phyloP scores from a whole-genome alignment of 2,888 invertebrate species.

The Yponomeuta sedellus region DNA sequence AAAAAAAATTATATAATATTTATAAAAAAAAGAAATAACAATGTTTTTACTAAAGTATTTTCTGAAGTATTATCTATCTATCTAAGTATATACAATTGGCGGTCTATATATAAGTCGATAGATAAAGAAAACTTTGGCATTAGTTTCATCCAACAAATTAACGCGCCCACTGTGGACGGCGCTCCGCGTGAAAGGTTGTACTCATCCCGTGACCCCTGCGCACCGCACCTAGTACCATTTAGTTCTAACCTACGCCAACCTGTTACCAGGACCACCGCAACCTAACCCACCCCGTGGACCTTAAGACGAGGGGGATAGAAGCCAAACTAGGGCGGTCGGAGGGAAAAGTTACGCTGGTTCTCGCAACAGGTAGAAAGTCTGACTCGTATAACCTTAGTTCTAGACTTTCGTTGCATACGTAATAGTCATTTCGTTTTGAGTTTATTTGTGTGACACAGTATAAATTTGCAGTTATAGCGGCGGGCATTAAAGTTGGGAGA shows the following conservation, averaged over 20 bases:
- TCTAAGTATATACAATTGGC: too few species aligned
- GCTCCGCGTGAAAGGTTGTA: slow-evolving; percentile 70
- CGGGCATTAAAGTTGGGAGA: neutral
- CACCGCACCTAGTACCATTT: slow-evolving; percentile 49
- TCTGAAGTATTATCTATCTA: too few species aligned
- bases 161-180: neutral
- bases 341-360: slow-evolving; percentile 19
- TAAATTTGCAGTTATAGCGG: neutral
- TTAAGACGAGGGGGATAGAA: neutral
- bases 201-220: slow-evolving; percentile 71
- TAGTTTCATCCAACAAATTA: neutral
- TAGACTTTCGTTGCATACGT: slow-evolving; percentile 29
- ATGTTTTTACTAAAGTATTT: too few species aligned
- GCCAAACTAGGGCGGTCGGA: neutral
- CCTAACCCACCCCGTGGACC: neutral
- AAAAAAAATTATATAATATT: too few species aligned
- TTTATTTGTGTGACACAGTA: slow-evolving; percentile 16
- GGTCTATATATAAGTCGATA: too few species aligned
- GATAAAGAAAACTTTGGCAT: too few species aligned
- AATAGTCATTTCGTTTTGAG: slow-evolving; percentile 28
- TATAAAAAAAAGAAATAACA: too few species aligned
- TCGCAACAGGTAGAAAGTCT: slow-evolving; percentile 43
- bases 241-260: slow-evolving; percentile 17
- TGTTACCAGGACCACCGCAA: neutral
- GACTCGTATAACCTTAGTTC: slow-evolving; percentile 41